Conservation (phyloP, 2,797 vertebrate genomes). For the Enteromius argenteus region DNA sequence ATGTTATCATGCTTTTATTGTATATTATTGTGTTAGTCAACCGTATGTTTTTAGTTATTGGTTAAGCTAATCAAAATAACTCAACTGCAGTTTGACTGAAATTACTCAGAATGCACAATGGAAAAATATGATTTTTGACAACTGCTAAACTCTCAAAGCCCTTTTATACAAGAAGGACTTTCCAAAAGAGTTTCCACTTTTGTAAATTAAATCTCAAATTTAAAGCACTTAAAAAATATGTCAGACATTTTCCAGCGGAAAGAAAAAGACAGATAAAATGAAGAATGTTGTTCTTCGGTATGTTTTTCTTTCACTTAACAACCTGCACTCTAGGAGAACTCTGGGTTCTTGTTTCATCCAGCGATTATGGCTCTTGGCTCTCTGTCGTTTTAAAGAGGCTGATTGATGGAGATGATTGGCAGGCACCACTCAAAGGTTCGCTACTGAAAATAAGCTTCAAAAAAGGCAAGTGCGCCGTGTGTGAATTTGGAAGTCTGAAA, state of each 20-base stretch:
- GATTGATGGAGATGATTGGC: slow-evolving; percentile 55
- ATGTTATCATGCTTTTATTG: too few species aligned
- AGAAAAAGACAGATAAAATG: background rate
- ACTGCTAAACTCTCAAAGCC: background rate
- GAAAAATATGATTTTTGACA: too few species aligned
- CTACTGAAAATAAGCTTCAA: slow-evolving; percentile 36
- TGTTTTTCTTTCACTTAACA: slow-evolving; percentile 48
- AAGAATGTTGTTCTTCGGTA: background rate
- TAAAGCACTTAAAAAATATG: background rate
- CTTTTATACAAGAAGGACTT: background rate
- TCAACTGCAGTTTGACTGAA: too few species aligned
- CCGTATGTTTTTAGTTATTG: too few species aligned
- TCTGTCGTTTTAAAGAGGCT: slow-evolving; percentile 23
- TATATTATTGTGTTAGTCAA: too few species aligned
- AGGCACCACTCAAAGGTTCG: slow-evolving; percentile 41
- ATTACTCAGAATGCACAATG: too few species aligned
- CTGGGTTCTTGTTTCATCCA: slow-evolving; percentile 48
- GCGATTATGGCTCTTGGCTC: slow-evolving; percentile 46
- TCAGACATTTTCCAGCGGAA: background rate
- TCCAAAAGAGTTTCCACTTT: background rate
- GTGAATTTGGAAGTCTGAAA: slow-evolving; percentile 39
- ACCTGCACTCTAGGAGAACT: slow-evolving; percentile 31
- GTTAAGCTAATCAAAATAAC: too few species aligned
- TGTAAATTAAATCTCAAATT: background rate
- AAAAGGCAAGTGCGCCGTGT: slow-evolving; percentile 26